A percentile compares a stretch with the other conserved stretches of the same genome.
Evolutionary conservation across 2,113 vertebrate genomes (phyloP).

Genomic region (Pavo muticus): DNA sequence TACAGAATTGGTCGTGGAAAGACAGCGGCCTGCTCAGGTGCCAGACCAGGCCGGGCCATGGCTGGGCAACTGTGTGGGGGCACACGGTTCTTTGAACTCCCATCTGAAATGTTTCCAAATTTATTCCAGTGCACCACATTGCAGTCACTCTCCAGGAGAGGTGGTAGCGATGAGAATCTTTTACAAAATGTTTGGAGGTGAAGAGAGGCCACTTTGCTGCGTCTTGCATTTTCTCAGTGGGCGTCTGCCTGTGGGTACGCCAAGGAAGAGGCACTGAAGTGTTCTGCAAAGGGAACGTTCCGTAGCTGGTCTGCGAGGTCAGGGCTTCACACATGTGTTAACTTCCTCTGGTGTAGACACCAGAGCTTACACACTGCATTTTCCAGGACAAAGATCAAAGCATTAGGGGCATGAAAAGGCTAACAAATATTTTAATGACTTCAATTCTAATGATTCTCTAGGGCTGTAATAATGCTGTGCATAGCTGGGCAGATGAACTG

Average conservation of each 20-base stretch:
- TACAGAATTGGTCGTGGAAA: neutral
- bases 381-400: neutral
- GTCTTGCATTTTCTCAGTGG: neutral
- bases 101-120: neutral
- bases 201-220: neutral
- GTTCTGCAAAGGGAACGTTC: neutral
- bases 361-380: neutral
- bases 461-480: neutral
- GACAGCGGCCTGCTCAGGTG: neutral
- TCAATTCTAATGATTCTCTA: neutral
- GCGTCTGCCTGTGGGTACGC: rapidly evolving
- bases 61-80: neutral
- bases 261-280: neutral
- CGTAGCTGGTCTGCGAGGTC: neutral
- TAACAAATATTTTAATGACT: neutral
- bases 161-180: neutral
- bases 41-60: neutral
- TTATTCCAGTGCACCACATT: neutral
- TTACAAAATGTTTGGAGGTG: rapidly evolving
- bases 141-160: rapidly evolving
- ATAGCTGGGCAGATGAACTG: neutral
- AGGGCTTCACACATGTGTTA: rapidly evolving
- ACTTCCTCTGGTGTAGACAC: neutral
- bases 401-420: neutral
- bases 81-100: neutral